Evolutionary conservation across 92 coral and sea anemone species (phyloP), one percentile per base, ranked within the genome.

Genomic region (Zoanthus gigantus): DNA sequence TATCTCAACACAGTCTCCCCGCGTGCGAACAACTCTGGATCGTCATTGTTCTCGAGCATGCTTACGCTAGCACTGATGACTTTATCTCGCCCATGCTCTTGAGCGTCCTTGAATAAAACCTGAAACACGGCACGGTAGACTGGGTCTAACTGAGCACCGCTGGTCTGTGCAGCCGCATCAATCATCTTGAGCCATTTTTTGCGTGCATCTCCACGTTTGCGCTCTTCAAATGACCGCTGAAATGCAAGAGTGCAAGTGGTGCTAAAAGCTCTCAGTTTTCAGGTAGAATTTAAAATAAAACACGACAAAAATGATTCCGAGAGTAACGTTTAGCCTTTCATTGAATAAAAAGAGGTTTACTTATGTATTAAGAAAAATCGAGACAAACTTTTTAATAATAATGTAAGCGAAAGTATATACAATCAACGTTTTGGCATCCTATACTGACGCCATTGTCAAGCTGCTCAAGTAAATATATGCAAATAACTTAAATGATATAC

Each of bases 191-290:
- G 85, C 98, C 98, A 96, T 23, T 90, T 84, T 85, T 95, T 95
- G 23, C 99, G 95, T 31, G 99, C 98, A 76, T 96, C 99, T 79
- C 98, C 98, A 45, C 99, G 98, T 94, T 88, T 96, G 90, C 98
- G 96, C 90, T 96, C 99, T 61, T 96, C 99, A 79, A 96, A 96
- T 61, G 99, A 95, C 88, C 99, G 95, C 99, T 96, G 94, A 48
- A 74, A 67, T 42, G 18, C 50, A 74, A 50, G 42, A 34, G 17
- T 60, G 18, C 7, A 32, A 7, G 12, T 67, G 0, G 2, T 18
- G n/a, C 32, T 14, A 69, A 30, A 28, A 7, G 7, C 32, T 66
- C 11, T 67, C 6, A 16, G 10, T 15, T 15, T 3, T 5, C 18
- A 16, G 6, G 68, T 61, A 15, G n/a, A 61, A 61, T 18, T 5